Conservation (phyloP, 2,113 vertebrate genomes). For the Turdus rufiventris region DNA sequence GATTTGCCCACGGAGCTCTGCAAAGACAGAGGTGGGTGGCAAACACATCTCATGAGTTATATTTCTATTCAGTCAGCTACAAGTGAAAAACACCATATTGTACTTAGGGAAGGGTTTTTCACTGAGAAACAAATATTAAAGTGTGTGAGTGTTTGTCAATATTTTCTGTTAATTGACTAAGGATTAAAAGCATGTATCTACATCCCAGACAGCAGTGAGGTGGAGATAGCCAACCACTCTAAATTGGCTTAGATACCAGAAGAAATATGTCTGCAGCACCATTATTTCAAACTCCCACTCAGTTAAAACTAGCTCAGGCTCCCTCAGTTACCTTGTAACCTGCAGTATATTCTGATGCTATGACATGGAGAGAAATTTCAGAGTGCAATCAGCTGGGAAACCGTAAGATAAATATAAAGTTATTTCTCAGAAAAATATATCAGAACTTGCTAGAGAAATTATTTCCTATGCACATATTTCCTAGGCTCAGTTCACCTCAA, state of each 20-base stretch:
- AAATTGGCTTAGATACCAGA: background rate
- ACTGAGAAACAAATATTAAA: background rate
- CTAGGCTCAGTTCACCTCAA: background rate
- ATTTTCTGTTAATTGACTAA: conserved; percentile 15
- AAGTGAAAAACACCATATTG: background rate
- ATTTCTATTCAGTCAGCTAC: background rate
- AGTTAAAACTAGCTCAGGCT: background rate
- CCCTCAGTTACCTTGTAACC: background rate
- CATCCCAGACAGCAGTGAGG: background rate
- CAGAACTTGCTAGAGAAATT: background rate
- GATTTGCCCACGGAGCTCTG: background rate
- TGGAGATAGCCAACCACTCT: background rate
- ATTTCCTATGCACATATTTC: background rate
- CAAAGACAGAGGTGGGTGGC: background rate
- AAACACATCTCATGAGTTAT: background rate
- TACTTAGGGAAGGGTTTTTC: background rate
- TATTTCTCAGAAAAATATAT: background rate
- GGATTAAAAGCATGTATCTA: background rate
- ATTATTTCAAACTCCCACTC: background rate
- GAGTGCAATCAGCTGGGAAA: background rate
- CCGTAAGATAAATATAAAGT: background rate
- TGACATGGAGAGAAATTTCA: background rate
- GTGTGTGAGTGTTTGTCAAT: background rate
- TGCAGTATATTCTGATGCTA: background rate
- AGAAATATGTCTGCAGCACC: background rate